phyloP scores from a whole-genome alignment of 1,140 invertebrate species.

The Drosophila miranda region DNA sequence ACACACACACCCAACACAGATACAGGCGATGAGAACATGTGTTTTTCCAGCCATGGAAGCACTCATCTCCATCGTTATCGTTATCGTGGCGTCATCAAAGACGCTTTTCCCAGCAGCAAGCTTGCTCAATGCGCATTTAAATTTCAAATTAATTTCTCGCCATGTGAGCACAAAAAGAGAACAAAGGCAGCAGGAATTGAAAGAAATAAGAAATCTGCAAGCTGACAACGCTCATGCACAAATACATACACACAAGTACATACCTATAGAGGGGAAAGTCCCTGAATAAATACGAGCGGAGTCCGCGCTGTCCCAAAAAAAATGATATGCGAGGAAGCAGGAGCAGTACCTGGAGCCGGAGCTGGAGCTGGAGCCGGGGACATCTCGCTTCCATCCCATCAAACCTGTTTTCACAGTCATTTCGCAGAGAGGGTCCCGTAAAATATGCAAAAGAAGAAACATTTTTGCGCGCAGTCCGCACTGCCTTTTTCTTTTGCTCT shows the following conservation, averaged over 20 bases:
- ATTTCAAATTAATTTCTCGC: slow-evolving; percentile 81
- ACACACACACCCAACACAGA: background rate
- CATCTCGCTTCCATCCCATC: slow-evolving; percentile 44
- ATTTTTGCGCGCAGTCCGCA: slow-evolving; percentile 52
- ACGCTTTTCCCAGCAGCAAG: slow-evolving; percentile 34
- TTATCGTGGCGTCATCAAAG: slow-evolving; percentile 66
- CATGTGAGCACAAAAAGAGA: slow-evolving; percentile 49
- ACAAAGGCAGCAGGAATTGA: slow-evolving; percentile 32
- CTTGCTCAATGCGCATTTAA: slow-evolving; percentile 72
- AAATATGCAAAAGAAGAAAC: slow-evolving; percentile 76
- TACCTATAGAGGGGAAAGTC: slow-evolving; percentile 12
- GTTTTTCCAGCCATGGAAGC: slow-evolving; percentile 12
- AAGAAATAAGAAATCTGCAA: slow-evolving; percentile 69
- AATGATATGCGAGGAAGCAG: slow-evolving; percentile 60
- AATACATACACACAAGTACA: slow-evolving; percentile 10
- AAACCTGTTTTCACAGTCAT: slow-evolving; percentile 76
- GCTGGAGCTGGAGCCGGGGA: background rate
- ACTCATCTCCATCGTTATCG: slow-evolving; percentile 46
- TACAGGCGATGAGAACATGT: slow-evolving; percentile 21
- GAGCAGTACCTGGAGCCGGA: no score
- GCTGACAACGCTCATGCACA: slow-evolving; percentile 46
- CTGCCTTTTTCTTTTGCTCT: slow-evolving; percentile 26
- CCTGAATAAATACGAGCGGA: slow-evolving; percentile 45
- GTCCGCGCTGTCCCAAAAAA: slow-evolving; percentile 53
- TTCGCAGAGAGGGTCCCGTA: slow-evolving; percentile 59